Base-by-base conservation (phyloP, 1,140 invertebrate species). In the Andrena cerasifolii region DNA sequence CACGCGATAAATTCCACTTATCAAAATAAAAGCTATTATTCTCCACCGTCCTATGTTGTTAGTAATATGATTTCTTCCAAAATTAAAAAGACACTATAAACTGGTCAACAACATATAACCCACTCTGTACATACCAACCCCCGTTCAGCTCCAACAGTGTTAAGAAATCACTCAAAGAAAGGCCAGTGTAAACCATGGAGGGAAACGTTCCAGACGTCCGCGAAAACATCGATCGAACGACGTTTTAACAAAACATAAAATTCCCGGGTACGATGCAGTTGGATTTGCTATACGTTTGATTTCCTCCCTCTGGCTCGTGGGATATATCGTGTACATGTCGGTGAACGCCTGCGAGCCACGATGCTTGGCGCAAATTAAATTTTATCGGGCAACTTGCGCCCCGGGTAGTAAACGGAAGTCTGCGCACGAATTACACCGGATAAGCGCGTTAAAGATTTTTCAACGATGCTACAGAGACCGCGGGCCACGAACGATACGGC, bases 291-390 rank as follows among this genome's bases (percentile, higher is more conserved):
- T 16, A 16, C 28, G 70, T 73, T 53, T 73, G 36, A 40, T 40
- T 73, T 73, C 33, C 71, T 28, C 71, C 24, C 7, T 21, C 6
- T 36, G 28, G 31, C 12, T 21, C 5, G 3, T 40, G 26, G 36
- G 10, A 40, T 40, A 16, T 49, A 43, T 43, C 28, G 33, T 18
- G 71, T 61, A 12, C 67, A 68, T 24, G 45, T 49, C 24, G 80
- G 51, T 10, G 62, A 26, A 51, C 36, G 62, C 28, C n/a, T 65
- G 49, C 45, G 33, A 59, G 31, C 31, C 71, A n/a, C 28, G 51
- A 51, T 74, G 74, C 75, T 62, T 72, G 18, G 59, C 6, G 53
- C 76, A 80, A 84, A 84, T 84, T 83, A 83, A 84, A 84, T 84
- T 84, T 84, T 77, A 84, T 83, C 51, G 77, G 77, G 7, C 54